phyloP scores from a whole-genome alignment of 2,113 vertebrate genomes.

The Scolopax mira region DNA sequence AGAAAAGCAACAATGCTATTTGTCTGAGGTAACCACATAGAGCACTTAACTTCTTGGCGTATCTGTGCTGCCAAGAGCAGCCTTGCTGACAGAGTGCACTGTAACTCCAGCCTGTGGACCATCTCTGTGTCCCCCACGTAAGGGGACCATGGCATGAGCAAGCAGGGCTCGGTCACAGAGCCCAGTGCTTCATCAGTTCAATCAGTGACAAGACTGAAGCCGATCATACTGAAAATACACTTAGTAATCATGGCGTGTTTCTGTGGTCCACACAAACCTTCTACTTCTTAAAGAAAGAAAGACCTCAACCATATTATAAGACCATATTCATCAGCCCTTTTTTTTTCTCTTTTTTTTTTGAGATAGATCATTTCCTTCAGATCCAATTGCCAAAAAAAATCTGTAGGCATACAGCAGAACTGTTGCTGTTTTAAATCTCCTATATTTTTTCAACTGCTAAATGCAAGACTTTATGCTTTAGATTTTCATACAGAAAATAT shows the following conservation, averaged over 20 bases:
- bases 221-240: background rate
- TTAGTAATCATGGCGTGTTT: background rate
- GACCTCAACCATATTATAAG: background rate
- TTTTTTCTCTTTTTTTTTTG: background rate
- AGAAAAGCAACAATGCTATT: background rate
- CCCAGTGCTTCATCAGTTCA: background rate
- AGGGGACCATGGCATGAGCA: background rate
- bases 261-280: background rate
- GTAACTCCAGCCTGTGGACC: background rate
- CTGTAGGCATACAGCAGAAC: background rate
- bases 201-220: background rate
- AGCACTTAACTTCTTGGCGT: background rate
- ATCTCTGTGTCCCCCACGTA: background rate
- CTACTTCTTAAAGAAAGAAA: background rate
- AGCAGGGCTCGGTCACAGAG: background rate
- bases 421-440: slow-evolving; percentile 34
- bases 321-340: background rate
- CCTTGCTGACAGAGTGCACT: background rate
- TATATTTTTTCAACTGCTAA: slow-evolving; percentile 52
- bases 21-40: background rate
- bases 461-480: slow-evolving; percentile 30
- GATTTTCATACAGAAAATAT: slow-evolving; percentile 58
- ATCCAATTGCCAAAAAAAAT: slow-evolving; percentile 43
- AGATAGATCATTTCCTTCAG: slow-evolving; percentile 17
- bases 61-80: background rate